phyloP scores from a whole-genome alignment of 2,888 invertebrate genomes.

The Diarsia rubi region DNA sequence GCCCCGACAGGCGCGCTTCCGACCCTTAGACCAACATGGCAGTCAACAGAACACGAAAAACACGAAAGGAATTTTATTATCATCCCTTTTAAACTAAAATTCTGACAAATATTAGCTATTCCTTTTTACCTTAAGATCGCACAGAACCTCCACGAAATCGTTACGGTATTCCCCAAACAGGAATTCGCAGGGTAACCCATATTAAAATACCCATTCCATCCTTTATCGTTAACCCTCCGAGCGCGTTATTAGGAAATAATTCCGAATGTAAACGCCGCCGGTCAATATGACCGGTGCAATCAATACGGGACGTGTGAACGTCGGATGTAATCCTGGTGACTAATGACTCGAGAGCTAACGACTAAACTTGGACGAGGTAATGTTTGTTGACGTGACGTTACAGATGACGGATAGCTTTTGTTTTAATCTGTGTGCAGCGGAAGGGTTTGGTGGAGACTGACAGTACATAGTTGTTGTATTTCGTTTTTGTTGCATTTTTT shows the following conservation, averaged over 20 bases:
- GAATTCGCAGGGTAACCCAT: slow-evolving; percentile 66
- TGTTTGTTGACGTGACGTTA: slow-evolving; percentile 73
- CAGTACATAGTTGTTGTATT: not conserved
- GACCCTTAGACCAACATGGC: too few relatives aligned
- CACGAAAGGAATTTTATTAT: not conserved
- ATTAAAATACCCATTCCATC: slow-evolving; percentile 67
- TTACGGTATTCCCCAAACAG: slow-evolving; percentile 61
- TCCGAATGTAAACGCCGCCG: slow-evolving; percentile 65
- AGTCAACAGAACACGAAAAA: not conserved
- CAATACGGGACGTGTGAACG: slow-evolving; percentile 75
- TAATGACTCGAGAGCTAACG: slow-evolving; percentile 74
- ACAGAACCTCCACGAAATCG: slow-evolving; percentile 52
- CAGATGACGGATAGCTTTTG: slow-evolving; percentile 73
- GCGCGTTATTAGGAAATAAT: slow-evolving; percentile 70
- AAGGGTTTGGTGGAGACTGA: slow-evolving; percentile 46
- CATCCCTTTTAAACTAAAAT: slow-evolving; percentile 15
- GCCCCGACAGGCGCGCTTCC: too few relatives aligned
- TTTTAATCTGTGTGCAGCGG: slow-evolving; percentile 58
- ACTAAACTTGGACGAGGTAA: slow-evolving; percentile 71
- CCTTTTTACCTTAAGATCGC: slow-evolving; percentile 24
- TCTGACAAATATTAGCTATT: slow-evolving; percentile 15
- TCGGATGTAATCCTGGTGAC: slow-evolving; percentile 72
- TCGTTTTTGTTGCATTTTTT: slow-evolving; percentile 18
- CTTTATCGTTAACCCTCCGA: slow-evolving; percentile 66
- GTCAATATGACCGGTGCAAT: slow-evolving; percentile 71